Evolutionary conservation across 2,888 invertebrate genomes (phyloP).

Genomic region (Neoaliturus tenellus): DNA sequence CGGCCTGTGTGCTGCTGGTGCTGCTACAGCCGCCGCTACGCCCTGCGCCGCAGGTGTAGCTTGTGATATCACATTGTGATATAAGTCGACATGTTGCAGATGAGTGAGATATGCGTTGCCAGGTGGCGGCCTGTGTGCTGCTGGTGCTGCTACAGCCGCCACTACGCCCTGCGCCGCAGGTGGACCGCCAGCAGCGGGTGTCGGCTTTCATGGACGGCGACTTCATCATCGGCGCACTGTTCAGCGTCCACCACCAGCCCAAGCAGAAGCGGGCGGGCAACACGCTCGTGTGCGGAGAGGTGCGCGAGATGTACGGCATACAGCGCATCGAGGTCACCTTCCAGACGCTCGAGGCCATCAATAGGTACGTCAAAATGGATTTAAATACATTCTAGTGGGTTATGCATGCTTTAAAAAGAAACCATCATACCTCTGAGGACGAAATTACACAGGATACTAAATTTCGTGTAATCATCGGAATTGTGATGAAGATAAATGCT

Average conservation of each 20-base stretch:
- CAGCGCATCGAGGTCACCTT: conserved; percentile 82
- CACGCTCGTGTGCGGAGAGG: conserved; percentile 75
- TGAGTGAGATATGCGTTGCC: neutral
- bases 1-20: too few relatives aligned
- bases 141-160: conserved; percentile 61
- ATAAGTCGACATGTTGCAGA: neutral
- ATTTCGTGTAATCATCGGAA: too few relatives aligned
- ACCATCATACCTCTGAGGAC: too few relatives aligned
- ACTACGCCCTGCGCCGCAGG: conserved; percentile 66
- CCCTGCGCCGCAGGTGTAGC: too few relatives aligned
- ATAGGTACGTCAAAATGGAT: too few relatives aligned
- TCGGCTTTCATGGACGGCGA: conserved; percentile 75
- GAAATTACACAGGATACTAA: too few relatives aligned
- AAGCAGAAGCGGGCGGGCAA: conserved; percentile 68
- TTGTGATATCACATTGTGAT: neutral
- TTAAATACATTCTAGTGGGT: too few relatives aligned
- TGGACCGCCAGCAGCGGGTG: conserved; percentile 53
- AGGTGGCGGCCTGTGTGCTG: neutral
- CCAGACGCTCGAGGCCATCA: conserved; percentile 79
- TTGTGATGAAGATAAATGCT: too few relatives aligned
- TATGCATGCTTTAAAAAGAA: too few relatives aligned
- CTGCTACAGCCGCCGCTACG: too few relatives aligned
- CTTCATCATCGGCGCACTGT: conserved; percentile 77
- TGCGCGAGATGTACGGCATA: conserved; percentile 86
- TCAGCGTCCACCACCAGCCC: conserved; percentile 76